These are phyloP conservation scores for Rotaria socialis DNA, from an alignment of 2,888 invertebrate genomes.

Conservation along the genomic window DNA sequence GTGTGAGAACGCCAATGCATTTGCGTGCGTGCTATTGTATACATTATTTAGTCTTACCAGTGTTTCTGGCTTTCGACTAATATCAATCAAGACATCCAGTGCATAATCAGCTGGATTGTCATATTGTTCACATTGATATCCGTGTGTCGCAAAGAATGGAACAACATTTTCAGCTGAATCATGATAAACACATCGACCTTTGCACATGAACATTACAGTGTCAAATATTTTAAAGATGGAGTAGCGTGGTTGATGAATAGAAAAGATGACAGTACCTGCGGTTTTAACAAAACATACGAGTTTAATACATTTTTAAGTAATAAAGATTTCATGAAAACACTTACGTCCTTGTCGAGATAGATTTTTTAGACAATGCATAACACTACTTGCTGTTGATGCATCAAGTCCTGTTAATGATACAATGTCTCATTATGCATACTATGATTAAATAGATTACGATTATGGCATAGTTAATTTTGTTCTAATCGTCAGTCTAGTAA, in stretches of 20 bases:
- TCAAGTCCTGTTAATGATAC: too few relatives aligned
- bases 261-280: constrained; percentile 55
- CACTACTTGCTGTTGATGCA: constrained; percentile 53
- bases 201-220: constrained; percentile 53
- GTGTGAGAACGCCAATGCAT: too few relatives aligned
- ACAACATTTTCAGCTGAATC: constrained; percentile 50
- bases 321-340: too few relatives aligned
- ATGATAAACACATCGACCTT: constrained; percentile 55
- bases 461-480: too few relatives aligned
- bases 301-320: too few relatives aligned
- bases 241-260: constrained; percentile 58
- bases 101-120: constrained; percentile 60
- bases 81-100: constrained; percentile 52
- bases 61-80: constrained; percentile 43
- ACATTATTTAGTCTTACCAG: too few relatives aligned
- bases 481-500: too few relatives aligned
- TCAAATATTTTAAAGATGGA: constrained; percentile 50
- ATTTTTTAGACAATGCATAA: constrained; percentile 54
- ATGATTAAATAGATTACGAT: too few relatives aligned
- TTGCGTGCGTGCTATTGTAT: too few relatives aligned
- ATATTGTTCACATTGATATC: constrained; percentile 55
- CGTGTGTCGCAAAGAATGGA: constrained; percentile 47
- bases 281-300: not conserved
- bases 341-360: constrained; percentile 51
- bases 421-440: too few relatives aligned